Percentiles rank a stretch among this genome's conserved stretches.
These are phyloP conservation scores for Vespertilio murinus DNA, from an alignment of 2,797 vertebrate genomes.

Conservation along the genomic window DNA sequence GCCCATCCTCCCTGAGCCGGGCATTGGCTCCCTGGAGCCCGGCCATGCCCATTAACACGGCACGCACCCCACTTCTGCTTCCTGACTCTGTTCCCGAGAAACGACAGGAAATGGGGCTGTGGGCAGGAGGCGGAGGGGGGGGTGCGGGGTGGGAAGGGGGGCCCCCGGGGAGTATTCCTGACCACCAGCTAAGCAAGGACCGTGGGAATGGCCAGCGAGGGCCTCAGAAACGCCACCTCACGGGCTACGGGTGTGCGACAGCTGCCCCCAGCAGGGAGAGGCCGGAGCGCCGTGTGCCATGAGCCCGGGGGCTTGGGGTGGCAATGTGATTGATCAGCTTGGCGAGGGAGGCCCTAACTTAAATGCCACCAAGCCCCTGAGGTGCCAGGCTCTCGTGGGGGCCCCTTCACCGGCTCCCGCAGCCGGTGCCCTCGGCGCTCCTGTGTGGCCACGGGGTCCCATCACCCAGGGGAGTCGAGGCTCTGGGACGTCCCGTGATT, in stretches of 20 bases:
- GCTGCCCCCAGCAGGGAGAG: neutral
- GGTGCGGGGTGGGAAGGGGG: neutral
- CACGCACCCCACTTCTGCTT: neutral
- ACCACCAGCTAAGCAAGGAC: neutral
- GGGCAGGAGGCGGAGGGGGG: too few species aligned
- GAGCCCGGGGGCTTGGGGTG: neutral
- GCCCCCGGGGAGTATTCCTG: neutral
- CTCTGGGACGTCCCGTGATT: neutral
- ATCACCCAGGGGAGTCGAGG: too few species aligned
- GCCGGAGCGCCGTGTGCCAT: neutral
- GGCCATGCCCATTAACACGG: neutral
- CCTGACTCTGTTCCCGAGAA: neutral
- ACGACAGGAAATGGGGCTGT: neutral
- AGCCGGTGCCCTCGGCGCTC: fast-evolving
- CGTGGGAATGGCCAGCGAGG: neutral
- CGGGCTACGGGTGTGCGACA: neutral
- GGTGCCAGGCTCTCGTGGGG: neutral
- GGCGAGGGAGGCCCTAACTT: neutral
- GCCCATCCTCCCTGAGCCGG: neutral
- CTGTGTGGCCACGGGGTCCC: too few species aligned
- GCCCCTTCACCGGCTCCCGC: too few species aligned
- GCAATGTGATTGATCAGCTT: fast-evolving
- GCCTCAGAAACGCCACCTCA: neutral
- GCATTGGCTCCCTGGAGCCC: neutral
- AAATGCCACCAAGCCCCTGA: neutral